Evolutionary conservation across 2,113 vertebrate species (phyloP).

Genomic region (Amphiprion ocellaris): DNA sequence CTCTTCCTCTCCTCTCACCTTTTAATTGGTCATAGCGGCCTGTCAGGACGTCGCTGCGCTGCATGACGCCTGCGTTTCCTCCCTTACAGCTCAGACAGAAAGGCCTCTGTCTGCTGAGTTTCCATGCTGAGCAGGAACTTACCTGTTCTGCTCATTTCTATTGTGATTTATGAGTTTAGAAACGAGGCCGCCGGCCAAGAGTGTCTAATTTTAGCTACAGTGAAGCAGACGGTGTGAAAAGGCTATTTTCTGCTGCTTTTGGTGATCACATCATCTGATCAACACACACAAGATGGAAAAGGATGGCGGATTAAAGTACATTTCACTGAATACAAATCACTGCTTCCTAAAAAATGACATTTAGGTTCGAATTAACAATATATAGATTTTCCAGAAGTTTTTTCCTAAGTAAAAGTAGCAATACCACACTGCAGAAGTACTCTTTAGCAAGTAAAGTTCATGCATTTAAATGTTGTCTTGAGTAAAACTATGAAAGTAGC

Average conservation of each 20-base stretch:
- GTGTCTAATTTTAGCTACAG: slow-evolving; percentile 19
- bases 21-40: slow-evolving; percentile 44
- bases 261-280: too few species aligned
- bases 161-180: slow-evolving; percentile 47
- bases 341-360: neutral
- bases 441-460: too few species aligned
- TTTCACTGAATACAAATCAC: neutral
- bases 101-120: slow-evolving; percentile 58
- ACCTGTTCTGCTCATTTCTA: slow-evolving; percentile 50
- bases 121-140: slow-evolving; percentile 21
- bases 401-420: too few species aligned
- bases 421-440: too few species aligned
- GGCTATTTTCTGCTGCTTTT: neutral
- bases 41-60: slow-evolving; percentile 50
- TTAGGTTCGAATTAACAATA: too few species aligned
- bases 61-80: slow-evolving; percentile 39
- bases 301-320: neutral
- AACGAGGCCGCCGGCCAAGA: neutral
- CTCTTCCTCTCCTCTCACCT: slow-evolving; percentile 67
- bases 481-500: too few species aligned
- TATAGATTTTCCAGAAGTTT: too few species aligned
- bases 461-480: too few species aligned
- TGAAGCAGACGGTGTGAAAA: neutral
- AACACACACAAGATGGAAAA: too few species aligned
- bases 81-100: slow-evolving; percentile 57